phyloP scores from a whole-genome alignment of 2,888 invertebrate genomes.

The Cephus pygmeus region DNA sequence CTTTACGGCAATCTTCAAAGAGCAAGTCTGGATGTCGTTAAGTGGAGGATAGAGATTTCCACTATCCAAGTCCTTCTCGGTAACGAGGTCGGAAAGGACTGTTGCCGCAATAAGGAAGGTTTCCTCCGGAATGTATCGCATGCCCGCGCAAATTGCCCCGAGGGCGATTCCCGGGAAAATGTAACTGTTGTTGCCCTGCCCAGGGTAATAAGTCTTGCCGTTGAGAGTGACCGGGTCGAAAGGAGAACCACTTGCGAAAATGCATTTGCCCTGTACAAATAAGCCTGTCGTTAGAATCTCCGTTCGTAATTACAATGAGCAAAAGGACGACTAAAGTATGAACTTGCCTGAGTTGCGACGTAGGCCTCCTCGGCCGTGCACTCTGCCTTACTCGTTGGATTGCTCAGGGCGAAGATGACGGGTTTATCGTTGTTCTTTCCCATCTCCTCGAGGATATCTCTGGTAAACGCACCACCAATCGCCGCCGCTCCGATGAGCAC shows the following conservation, averaged over 20 bases:
- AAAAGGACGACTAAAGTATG: slow-evolving; percentile 11
- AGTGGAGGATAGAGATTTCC: slow-evolving; percentile 96
- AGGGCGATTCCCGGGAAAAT: slow-evolving; percentile 97
- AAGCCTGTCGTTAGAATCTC: not conserved
- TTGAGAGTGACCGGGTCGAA: slow-evolving; percentile 87
- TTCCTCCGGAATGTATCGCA: slow-evolving; percentile 90
- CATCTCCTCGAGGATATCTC: slow-evolving; percentile 88
- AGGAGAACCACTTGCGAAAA: slow-evolving; percentile 98
- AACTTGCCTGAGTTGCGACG: slow-evolving; percentile 80
- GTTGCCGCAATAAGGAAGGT: slow-evolving; percentile 92
- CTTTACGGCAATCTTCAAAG: slow-evolving; percentile 85
- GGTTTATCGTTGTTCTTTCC: slow-evolving; percentile 84
- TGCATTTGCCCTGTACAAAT: slow-evolving; percentile 79
- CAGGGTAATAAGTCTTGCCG: slow-evolving; percentile 86
- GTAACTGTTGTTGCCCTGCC: slow-evolving; percentile 98
- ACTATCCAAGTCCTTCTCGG: slow-evolving; percentile 80
- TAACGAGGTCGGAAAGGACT: slow-evolving; percentile 84
- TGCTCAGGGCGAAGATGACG: slow-evolving; percentile 97
- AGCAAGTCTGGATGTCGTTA: slow-evolving; percentile 83
- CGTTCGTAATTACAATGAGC: slow-evolving; percentile 5
- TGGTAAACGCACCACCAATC: slow-evolving; percentile 92
- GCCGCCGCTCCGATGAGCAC: slow-evolving; percentile 96
- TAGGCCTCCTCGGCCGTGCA: slow-evolving; percentile 99
- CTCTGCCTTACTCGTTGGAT: slow-evolving; percentile 98
- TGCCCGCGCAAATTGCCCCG: slow-evolving; percentile 88